Evolutionary conservation across 2,888 invertebrate species (phyloP).

Genomic region (Aphidoletes aphidimyza): DNA sequence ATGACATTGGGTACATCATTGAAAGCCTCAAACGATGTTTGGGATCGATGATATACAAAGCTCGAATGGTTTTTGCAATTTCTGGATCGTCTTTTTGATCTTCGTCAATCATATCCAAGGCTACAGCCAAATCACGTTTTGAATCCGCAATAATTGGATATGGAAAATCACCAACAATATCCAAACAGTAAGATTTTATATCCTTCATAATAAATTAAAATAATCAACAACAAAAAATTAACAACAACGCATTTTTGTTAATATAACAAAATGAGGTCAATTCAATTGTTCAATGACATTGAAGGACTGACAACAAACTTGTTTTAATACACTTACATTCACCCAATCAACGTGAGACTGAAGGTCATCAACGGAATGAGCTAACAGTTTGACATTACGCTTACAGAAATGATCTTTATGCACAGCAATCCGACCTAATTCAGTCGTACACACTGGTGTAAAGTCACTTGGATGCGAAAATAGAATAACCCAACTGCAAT

Average conservation of each 20-base stretch:
- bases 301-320: not conserved
- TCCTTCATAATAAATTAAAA: too few relatives aligned
- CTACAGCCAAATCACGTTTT: constrained; percentile 75
- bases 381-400: constrained; percentile 79
- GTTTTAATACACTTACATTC: constrained; percentile 67
- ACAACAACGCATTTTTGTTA: not conserved
- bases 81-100: constrained; percentile 74
- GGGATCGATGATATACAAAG: constrained; percentile 84
- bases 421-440: constrained; percentile 80
- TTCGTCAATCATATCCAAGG: constrained; percentile 83
- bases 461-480: constrained; percentile 91
- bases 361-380: constrained; percentile 82
- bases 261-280: too few relatives aligned
- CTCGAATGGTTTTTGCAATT: constrained; percentile 76
- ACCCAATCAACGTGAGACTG: constrained; percentile 82
- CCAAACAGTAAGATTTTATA: constrained; percentile 76
- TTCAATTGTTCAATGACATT: not conserved
- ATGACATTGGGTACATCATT: constrained; percentile 86
- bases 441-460: constrained; percentile 91
- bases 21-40: constrained; percentile 81
- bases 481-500: constrained; percentile 81
- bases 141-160: constrained; percentile 87
- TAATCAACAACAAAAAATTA: too few relatives aligned
- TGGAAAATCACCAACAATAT: constrained; percentile 78
- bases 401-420: constrained; percentile 76